Base-by-base conservation (phyloP, 2,888 invertebrate genomes). In the Cheilosia impressa region DNA sequence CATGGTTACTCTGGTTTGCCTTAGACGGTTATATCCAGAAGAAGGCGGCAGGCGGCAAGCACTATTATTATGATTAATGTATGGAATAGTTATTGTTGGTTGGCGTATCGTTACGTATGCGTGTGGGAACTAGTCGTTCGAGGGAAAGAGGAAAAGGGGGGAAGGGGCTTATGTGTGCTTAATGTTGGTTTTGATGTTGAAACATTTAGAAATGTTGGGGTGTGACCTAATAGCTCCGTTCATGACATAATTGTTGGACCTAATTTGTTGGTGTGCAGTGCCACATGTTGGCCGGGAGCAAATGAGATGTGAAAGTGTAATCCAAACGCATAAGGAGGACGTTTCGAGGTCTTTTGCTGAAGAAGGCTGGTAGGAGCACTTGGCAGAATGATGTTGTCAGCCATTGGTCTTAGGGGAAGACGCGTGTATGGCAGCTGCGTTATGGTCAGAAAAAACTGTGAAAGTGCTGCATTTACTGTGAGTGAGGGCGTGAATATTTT, bases 41-140 rank as follows among this genome's bases (percentile, higher is more conserved):
- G 47, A 41, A 55, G 45, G 55, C 62, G 17, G 41, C 52, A 27
- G 27, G 27, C n/a, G 43, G 79, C 55, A 75, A 41, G 71, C 50
- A 68, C 66, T 76, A 55, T 85, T 80, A 85, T 85, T 85, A 80
- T 85, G 84, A 80, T 85, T 78, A 80, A 85, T 85, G 80, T 76
- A 62, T 66, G 47, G 55, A 71, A 80, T 60, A 62, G 66, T 63
- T 84, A 80, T 55, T 62, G 60, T 63, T 84, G 73, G 22, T 52
- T 58, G 31, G n/a, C 31, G 34, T 60, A 22, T 63, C 60, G 43
- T 43, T 43, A 10, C 58, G 66, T 45, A 15, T 52, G 52, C 24
- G 34, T 62, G 38, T 27, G 53, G 53, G 17, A 17, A 17, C 50
- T 24, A 9, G 19, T 31, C 58, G 58, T 41, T 34, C 31, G 22